Evolutionary conservation across 2,888 invertebrate species (phyloP).

Genomic region (Mantis religiosa): DNA sequence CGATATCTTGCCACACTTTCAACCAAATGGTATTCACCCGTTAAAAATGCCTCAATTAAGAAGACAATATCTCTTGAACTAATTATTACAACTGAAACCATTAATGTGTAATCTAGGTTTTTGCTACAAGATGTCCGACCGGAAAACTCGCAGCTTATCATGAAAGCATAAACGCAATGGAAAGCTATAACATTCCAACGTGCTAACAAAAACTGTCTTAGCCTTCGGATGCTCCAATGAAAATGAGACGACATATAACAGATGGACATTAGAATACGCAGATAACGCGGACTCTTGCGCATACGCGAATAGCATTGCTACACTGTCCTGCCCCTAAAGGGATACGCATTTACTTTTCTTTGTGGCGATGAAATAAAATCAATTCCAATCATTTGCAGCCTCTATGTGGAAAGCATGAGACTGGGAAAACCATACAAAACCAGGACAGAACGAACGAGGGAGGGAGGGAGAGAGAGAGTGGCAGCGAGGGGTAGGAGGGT

Average conservation of each 20-base stretch:
- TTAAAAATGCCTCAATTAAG: no score
- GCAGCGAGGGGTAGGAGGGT: neutral
- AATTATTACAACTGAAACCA: no score
- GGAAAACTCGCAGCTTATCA: no score
- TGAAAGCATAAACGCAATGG: no score
- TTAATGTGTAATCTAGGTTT: no score
- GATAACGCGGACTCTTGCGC: neutral
- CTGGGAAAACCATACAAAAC: neutral
- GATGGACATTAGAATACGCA: neutral
- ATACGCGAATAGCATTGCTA: neutral
- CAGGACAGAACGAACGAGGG: neutral
- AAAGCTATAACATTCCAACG: no score
- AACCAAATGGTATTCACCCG: no score
- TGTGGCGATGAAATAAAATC: constrained; percentile 11
- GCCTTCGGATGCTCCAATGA: no score
- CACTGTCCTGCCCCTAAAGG: neutral
- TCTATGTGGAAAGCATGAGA: neutral
- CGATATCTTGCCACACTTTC: no score
- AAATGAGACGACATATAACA: neutral
- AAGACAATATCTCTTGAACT: no score
- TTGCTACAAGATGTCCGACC: no score
- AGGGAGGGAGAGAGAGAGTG: neutral
- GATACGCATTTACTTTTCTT: neutral
- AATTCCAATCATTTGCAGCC: constrained; percentile 17
- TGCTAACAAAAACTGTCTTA: neutral